phyloP scores from a whole-genome alignment of 2,888 invertebrate genomes.

The Bombylius discolor region DNA sequence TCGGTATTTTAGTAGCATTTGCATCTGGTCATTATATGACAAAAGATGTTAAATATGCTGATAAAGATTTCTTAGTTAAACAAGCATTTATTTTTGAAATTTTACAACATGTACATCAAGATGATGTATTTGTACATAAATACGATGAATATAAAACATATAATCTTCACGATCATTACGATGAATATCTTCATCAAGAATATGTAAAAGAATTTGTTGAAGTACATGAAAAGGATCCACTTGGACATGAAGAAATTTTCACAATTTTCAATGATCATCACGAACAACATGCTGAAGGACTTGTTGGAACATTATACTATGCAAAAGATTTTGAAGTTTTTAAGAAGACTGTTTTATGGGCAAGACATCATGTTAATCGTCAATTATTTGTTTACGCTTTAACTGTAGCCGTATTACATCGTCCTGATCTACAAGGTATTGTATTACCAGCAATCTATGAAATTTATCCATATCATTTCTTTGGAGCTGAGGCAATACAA shows the following conservation, averaged over 20 bases:
- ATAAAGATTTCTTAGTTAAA: slow-evolving; percentile 39
- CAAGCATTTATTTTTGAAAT: slow-evolving; percentile 42
- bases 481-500: slow-evolving; percentile 44
- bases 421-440: slow-evolving; percentile 43
- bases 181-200: slow-evolving; percentile 46
- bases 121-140: slow-evolving; percentile 33
- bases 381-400: slow-evolving; percentile 49
- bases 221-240: slow-evolving; percentile 41
- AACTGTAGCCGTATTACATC: slow-evolving; percentile 46
- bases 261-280: slow-evolving; percentile 24
- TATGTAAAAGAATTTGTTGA: slow-evolving; percentile 44
- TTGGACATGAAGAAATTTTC: slow-evolving; percentile 28
- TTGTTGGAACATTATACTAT: slow-evolving; percentile 52
- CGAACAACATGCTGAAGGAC: slow-evolving; percentile 43
- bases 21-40: slow-evolving; percentile 16
- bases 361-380: slow-evolving; percentile 49
- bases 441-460: slow-evolving; percentile 56
- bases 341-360: slow-evolving; percentile 54
- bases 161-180: slow-evolving; percentile 44
- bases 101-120: slow-evolving; percentile 47
- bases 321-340: slow-evolving; percentile 65
- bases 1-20: slow-evolving; percentile 22
- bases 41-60: slow-evolving; percentile 35
- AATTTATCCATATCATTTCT: slow-evolving; percentile 50
- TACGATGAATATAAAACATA: slow-evolving; percentile 45